phyloP scores from a whole-genome alignment of 2,113 vertebrate genomes.

The Tachuris rubrigastra region DNA sequence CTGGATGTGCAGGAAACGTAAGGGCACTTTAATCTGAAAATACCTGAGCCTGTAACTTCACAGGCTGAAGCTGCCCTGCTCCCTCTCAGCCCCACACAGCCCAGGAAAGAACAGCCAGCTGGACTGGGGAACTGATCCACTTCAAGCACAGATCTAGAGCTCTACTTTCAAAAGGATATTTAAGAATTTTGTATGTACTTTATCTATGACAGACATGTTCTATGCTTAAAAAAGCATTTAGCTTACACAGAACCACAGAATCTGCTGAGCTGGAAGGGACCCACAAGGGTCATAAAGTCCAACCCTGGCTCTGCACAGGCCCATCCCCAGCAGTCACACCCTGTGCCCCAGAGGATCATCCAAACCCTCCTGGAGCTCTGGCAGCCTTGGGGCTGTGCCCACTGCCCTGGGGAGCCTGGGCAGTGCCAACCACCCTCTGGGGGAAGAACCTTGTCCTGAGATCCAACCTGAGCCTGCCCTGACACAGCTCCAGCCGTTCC shows the following conservation, averaged over 20 bases:
- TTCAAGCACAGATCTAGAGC: background rate
- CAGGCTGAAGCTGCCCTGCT: background rate
- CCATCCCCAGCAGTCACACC: background rate
- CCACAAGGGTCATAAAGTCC: background rate
- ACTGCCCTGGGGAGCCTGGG: background rate
- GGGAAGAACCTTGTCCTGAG: background rate
- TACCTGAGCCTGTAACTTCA: background rate
- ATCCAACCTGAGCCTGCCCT: background rate
- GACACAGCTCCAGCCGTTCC: background rate
- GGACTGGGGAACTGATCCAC: background rate
- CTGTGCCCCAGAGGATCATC: background rate
- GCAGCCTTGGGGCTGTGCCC: background rate
- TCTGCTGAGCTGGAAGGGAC: background rate
- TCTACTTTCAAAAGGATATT: background rate
- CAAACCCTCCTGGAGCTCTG: background rate
- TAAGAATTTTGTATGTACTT: rapidly evolving
- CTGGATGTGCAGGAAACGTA: rapidly evolving
- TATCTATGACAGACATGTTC: rapidly evolving
- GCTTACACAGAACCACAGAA: background rate
- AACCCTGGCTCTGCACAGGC: background rate
- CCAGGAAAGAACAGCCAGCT: background rate
- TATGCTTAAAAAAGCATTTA: background rate
- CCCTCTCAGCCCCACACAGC: background rate
- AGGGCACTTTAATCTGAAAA: background rate
- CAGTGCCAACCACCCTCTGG: background rate